Evolutionary conservation across 2,888 invertebrate genomes (phyloP).

Genomic region (Synanthedon myopaeformis): DNA sequence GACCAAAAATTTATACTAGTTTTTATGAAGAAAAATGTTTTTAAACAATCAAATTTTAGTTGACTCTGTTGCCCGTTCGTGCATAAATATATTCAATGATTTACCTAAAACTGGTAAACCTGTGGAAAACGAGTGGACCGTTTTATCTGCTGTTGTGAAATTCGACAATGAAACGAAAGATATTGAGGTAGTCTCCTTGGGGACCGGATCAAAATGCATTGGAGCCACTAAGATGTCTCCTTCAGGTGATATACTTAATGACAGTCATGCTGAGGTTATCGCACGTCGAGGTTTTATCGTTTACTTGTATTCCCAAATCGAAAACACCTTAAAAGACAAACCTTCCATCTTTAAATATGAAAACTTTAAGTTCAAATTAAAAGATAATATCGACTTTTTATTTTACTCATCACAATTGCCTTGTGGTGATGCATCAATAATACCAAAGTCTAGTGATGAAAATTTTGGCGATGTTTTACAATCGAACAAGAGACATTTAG

Average conservation of each 20-base stretch:
- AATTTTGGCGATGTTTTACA: constrained; percentile 34
- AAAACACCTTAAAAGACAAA: constrained; percentile 31
- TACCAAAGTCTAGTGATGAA: constrained; percentile 62
- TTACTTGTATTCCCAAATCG: constrained; percentile 78
- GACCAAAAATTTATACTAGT: too few relatives aligned
- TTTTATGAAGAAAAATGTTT: too few relatives aligned
- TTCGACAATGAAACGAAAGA: constrained; percentile 36
- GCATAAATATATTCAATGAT: constrained; percentile 69
- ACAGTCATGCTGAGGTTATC: constrained; percentile 93
- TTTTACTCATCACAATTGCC: constrained; percentile 90
- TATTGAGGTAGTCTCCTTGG: constrained; percentile 80
- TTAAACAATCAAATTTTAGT: constrained; percentile 17
- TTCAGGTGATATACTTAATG: constrained; percentile 81
- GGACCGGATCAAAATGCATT: constrained; percentile 93
- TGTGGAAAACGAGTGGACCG: constrained; percentile 82
- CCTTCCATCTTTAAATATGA: constrained; percentile 35
- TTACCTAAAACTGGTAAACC: constrained; percentile 88
- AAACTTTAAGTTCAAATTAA: constrained; percentile 56
- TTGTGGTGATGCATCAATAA: constrained; percentile 94
- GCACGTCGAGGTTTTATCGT: constrained; percentile 85
- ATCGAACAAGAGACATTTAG: constrained; percentile 24
- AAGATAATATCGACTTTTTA: constrained; percentile 76
- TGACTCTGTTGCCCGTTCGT: constrained; percentile 68
- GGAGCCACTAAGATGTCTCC: constrained; percentile 76
- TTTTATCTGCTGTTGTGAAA: constrained; percentile 79